Conservation (phyloP, 2,797 vertebrate species). For the Gorsachius magnificus region DNA sequence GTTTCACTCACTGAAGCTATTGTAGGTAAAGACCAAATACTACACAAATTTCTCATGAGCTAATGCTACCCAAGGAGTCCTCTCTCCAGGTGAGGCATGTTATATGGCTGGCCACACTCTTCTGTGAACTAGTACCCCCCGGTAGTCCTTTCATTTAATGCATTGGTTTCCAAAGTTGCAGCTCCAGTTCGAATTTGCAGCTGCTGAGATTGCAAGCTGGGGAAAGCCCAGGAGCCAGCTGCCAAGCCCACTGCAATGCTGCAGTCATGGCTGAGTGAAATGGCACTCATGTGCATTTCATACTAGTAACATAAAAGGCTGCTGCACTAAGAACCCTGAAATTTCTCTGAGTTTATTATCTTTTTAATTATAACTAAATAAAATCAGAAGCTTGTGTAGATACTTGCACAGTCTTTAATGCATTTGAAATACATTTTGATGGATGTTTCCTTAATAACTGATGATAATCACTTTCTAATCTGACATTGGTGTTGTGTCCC, state of each 20-base stretch:
- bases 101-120: neutral
- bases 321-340: neutral
- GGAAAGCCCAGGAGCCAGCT: neutral
- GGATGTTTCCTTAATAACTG: neutral
- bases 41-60: neutral
- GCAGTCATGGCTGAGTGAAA: neutral
- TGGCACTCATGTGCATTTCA: neutral
- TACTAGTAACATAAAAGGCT: neutral
- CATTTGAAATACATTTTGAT: neutral
- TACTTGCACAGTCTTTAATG: neutral
- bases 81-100: accelerated
- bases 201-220: neutral
- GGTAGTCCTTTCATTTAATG: neutral
- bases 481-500: neutral
- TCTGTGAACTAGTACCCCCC: neutral
- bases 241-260: neutral
- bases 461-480: neutral
- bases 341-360: neutral
- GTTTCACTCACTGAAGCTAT: neutral
- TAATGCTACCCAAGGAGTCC: neutral
- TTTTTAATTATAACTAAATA: neutral
- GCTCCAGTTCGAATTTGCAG: neutral
- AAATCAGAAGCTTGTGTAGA: neutral
- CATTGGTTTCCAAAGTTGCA: neutral
- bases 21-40: neutral